phyloP scores from a whole-genome alignment of 2,797 vertebrate genomes.

The Podarcis lilfordi region DNA sequence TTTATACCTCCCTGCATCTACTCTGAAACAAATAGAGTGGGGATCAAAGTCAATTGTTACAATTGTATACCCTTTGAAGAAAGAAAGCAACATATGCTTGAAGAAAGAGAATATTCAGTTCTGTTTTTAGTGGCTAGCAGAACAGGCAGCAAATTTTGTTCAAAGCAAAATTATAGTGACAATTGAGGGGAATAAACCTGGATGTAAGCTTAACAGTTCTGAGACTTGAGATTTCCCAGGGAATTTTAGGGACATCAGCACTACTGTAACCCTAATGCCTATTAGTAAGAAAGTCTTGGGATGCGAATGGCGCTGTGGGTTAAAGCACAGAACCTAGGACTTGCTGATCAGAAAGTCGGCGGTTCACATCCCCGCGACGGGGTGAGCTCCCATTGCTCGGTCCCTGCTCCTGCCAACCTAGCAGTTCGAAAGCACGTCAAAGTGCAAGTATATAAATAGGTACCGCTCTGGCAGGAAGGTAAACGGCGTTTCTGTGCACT shows the following conservation, averaged over 20 bases:
- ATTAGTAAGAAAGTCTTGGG: background rate
- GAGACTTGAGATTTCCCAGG: background rate
- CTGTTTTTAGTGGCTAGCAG: background rate
- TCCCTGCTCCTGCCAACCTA: too few relatives aligned
- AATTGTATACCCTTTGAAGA: background rate
- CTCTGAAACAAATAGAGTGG: background rate
- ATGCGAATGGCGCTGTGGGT: too few relatives aligned
- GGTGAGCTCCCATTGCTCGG: too few relatives aligned
- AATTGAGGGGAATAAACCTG: background rate
- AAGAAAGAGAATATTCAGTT: background rate
- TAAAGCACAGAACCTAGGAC: too few relatives aligned
- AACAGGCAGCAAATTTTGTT: background rate
- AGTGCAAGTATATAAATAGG: too few relatives aligned
- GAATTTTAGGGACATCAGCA: background rate
- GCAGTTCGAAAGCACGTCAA: too few relatives aligned
- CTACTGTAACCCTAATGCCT: background rate
- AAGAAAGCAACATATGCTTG: background rate
- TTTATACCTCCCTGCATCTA: too few relatives aligned
- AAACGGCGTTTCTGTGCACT: too few relatives aligned
- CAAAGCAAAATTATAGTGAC: background rate
- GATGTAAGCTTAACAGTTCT: background rate
- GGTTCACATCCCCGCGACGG: too few relatives aligned
- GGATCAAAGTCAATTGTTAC: background rate
- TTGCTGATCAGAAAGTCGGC: too few relatives aligned
- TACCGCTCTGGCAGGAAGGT: too few relatives aligned